Conservation (phyloP, 2,113 vertebrate species). For the Athene cunicularia region DNA sequence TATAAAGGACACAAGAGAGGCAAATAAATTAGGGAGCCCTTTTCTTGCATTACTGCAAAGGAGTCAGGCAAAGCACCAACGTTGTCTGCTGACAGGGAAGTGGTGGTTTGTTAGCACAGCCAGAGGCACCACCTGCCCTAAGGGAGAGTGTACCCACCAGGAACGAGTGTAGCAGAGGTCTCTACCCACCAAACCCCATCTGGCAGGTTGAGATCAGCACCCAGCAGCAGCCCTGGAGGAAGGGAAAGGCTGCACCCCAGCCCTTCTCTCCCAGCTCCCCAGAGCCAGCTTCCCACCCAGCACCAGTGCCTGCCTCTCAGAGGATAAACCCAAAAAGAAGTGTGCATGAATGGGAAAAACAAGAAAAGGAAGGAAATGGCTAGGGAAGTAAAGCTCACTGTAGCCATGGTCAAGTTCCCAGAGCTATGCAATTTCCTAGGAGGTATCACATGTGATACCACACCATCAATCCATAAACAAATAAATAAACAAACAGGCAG, state of each 20-base stretch:
- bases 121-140: neutral
- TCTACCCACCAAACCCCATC: neutral
- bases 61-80: rapidly evolving
- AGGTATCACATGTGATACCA: neutral
- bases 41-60: neutral
- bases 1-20: neutral
- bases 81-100: neutral
- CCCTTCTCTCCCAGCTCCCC: neutral
- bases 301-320: neutral
- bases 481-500: neutral
- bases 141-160: neutral
- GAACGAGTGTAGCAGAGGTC: neutral
- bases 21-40: neutral
- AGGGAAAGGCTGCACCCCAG: neutral
- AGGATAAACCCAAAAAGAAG: neutral
- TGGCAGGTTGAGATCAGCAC: neutral
- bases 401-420: neutral
- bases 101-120: neutral
- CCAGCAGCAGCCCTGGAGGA: neutral
- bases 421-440: neutral
- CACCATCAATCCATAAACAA: neutral
- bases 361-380: neutral
- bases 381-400: neutral
- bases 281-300: neutral
- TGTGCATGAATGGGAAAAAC: neutral